phyloP scores from a whole-genome alignment of 2,797 vertebrate species.

The Typhlichthys eigenmanni region DNA sequence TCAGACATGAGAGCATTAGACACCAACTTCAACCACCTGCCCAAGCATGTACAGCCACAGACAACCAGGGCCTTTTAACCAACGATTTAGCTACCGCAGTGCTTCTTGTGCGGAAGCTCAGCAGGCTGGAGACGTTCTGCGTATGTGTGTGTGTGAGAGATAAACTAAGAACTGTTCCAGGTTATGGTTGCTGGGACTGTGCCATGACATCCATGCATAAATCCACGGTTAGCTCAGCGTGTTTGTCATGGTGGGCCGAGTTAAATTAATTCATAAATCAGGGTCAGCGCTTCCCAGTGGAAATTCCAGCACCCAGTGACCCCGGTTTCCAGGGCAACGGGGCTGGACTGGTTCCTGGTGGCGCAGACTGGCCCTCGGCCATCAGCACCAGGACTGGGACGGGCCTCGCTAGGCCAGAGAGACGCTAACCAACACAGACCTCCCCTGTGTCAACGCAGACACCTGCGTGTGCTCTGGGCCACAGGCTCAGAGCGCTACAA shows the following conservation, averaged over 20 bases:
- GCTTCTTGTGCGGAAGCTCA: constrained; percentile 37
- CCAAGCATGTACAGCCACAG: constrained; percentile 39
- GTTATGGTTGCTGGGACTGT: constrained; percentile 41
- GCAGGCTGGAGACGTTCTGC: constrained; percentile 55
- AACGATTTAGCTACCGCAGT: constrained; percentile 9
- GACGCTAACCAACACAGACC: constrained; percentile 52
- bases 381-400: constrained; percentile 17
- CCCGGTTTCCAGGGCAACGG: constrained; percentile 70
- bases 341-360: constrained; percentile 27
- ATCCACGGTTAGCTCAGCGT: constrained; percentile 43
- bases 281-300: constrained; percentile 63
- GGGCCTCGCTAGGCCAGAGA: constrained; percentile 19
- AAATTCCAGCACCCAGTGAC: constrained; percentile 74
- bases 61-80: constrained; percentile 20
- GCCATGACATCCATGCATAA: constrained; percentile 44
- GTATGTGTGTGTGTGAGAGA: constrained; percentile 32
- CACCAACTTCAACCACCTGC: constrained; percentile 46
- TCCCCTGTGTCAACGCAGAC: constrained; percentile 41
- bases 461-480: constrained; percentile 52
- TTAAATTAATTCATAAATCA: constrained; percentile 81
- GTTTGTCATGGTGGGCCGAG: constrained; percentile 47
- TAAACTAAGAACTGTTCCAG: constrained; percentile 40
- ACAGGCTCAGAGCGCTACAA: constrained; percentile 33
- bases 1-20: constrained; percentile 23
- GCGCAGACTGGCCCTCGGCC: constrained; percentile 52